Evolutionary conservation across 2,888 invertebrate species (phyloP).

Genomic region (Nomada fabriciana): DNA sequence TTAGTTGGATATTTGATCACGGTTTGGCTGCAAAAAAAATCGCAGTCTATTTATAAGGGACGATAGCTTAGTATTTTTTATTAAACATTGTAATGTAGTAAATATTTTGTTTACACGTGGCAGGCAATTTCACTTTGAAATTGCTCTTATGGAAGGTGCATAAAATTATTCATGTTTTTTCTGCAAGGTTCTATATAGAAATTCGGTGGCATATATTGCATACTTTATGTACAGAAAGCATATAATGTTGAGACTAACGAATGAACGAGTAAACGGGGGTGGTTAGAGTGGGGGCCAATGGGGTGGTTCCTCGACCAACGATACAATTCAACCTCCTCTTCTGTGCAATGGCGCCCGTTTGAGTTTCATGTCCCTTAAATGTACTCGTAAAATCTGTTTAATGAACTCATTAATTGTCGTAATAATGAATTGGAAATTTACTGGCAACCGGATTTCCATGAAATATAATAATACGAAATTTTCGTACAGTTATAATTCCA

Average conservation of each 20-base stretch:
- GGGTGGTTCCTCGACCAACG: conserved; percentile 63
- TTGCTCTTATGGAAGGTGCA: no score
- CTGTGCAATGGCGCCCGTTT: conserved; percentile 65
- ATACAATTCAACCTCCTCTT: conserved; percentile 56
- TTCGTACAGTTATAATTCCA: not conserved
- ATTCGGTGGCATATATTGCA: no score
- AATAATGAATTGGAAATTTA: not conserved
- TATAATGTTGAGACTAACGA: conserved; percentile 30
- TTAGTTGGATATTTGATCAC: no score
- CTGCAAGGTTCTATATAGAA: no score
- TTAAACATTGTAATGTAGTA: not conserved
- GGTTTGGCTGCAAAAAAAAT: no score
- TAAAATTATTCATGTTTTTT: no score
- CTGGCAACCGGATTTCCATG: not conserved
- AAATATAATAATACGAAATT: not conserved
- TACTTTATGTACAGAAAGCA: not conserved
- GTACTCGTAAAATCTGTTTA: conserved; percentile 37
- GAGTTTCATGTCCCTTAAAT: conserved; percentile 36
- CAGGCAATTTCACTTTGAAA: no score
- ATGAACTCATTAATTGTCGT: conserved; percentile 20
- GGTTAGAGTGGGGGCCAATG: conserved; percentile 61
- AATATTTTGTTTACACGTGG: no score
- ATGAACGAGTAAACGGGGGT: conserved; percentile 42
- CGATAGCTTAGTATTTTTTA: not conserved
- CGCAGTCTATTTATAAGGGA: no score